Conservation (phyloP, 2,797 vertebrate genomes). For the Chiloscyllium punctatum region DNA sequence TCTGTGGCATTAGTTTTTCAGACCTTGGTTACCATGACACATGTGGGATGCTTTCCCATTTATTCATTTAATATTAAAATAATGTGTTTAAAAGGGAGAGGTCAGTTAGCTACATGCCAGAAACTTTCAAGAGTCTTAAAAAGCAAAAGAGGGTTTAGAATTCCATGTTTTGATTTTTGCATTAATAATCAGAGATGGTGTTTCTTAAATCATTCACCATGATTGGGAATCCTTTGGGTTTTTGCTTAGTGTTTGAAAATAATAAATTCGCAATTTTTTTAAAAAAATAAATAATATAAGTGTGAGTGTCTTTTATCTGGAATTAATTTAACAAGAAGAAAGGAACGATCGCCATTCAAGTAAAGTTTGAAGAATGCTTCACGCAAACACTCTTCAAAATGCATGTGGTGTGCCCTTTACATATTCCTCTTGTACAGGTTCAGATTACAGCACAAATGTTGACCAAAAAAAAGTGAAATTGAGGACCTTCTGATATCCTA, state of each 20-base stretch:
- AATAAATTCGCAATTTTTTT: neutral
- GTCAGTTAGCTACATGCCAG: constrained; percentile 1
- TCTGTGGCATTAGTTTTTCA: constrained; percentile 23
- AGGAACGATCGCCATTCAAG: neutral
- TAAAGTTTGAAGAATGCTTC: neutral
- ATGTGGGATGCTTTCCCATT: neutral
- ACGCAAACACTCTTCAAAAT: neutral
- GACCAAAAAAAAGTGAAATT: neutral
- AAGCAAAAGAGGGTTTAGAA: neutral
- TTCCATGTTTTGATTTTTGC: constrained; percentile 19
- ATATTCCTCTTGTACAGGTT: neutral
- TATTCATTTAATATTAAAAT: constrained; percentile 29
- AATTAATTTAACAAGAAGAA: neutral
- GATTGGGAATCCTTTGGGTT: constrained; percentile 29
- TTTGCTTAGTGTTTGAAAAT: neutral
- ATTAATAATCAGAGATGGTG: neutral
- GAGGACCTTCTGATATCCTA: neutral
- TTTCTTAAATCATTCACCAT: constrained; percentile 6
- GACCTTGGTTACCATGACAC: constrained; percentile 28
- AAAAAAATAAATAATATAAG: neutral
- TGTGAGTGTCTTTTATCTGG: constrained; percentile 19
- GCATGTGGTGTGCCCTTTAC: neutral
- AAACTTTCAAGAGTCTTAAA: constrained; percentile 24
- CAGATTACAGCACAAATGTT: constrained; percentile 15
- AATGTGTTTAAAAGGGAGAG: neutral